These are phyloP conservation scores for Mormyrus iriodes DNA, from an alignment of 2,113 vertebrate species.

Conservation along the genomic window DNA sequence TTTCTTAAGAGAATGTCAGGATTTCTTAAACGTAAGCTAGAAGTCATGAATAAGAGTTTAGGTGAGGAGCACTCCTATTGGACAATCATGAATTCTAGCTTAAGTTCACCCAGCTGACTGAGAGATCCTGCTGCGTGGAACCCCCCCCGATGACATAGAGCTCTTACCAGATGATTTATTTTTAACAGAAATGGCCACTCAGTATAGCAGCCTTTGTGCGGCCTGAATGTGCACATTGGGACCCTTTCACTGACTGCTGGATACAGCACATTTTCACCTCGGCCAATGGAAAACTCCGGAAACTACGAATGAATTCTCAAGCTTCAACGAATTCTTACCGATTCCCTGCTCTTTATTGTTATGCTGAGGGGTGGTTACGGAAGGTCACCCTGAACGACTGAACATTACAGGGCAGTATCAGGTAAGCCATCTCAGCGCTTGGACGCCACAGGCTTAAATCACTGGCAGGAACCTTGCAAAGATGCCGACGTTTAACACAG, in stretches of 20 bases:
- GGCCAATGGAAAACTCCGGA: not conserved
- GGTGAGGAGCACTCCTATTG: not conserved
- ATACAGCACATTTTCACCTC: not conserved
- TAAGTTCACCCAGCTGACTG: not conserved
- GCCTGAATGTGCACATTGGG: not conserved
- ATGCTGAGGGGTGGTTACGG: too few species aligned
- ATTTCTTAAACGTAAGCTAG: not conserved
- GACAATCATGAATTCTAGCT: not conserved
- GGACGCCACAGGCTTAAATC: conserved; percentile 11
- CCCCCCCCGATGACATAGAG: not conserved
- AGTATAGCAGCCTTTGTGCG: not conserved
- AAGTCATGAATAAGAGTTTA: not conserved
- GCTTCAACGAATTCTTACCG: not conserved
- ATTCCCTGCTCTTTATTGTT: not conserved
- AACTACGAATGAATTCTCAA: not conserved
- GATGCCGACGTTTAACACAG: conserved; percentile 11
- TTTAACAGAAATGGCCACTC: not conserved
- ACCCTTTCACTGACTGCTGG: not conserved
- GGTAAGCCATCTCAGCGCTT: not conserved
- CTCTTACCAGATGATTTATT: not conserved
- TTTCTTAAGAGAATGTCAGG: not conserved
- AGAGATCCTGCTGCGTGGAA: not conserved
- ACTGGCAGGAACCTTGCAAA: conserved; percentile 7
- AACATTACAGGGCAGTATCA: not conserved
- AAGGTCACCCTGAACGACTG: not conserved